Conservation (phyloP, 2,113 vertebrate species). For the Helogale parvula region DNA sequence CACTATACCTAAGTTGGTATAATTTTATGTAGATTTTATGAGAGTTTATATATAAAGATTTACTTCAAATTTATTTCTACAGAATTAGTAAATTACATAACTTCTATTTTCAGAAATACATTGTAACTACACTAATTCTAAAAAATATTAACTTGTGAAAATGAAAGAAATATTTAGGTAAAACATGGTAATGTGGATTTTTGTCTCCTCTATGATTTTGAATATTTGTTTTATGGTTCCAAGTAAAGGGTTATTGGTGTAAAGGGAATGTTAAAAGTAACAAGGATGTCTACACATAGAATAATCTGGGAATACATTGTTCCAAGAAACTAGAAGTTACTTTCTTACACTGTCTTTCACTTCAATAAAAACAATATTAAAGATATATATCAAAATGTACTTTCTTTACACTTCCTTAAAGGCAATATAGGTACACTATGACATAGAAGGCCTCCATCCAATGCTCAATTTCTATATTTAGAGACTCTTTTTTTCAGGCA, state of each 20-base stretch:
- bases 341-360: neutral
- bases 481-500: neutral
- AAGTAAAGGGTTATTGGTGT: neutral
- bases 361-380: constrained; percentile 59
- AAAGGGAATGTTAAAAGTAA: constrained; percentile 35
- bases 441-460: neutral
- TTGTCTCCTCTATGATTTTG: neutral
- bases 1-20: neutral
- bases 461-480: neutral
- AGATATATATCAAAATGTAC: constrained; percentile 51
- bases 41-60: neutral
- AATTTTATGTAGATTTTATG: neutral
- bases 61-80: neutral
- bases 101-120: neutral
- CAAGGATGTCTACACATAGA: neutral
- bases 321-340: neutral
- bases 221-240: constrained; percentile 5
- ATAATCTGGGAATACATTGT: neutral
- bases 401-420: neutral
- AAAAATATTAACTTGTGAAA: constrained; percentile 4
- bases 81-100: neutral
- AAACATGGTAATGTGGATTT: neutral
- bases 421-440: neutral
- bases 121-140: neutral
- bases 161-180: neutral